phyloP scores from a whole-genome alignment of 2,888 invertebrate genomes.

The Agrilus mali region DNA sequence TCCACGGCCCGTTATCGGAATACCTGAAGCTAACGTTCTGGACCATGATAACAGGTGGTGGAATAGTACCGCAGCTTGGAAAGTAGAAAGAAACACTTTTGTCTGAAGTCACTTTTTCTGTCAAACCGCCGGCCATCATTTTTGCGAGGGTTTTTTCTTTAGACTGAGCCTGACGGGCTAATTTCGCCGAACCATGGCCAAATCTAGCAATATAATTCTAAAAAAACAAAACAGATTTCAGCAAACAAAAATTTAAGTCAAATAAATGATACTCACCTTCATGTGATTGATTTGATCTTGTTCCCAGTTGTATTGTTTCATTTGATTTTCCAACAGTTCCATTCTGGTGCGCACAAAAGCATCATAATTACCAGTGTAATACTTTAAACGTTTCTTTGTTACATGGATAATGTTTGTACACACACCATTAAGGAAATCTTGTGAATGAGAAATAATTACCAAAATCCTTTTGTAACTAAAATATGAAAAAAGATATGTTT shows the following conservation, averaged over 20 bases:
- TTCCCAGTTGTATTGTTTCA: slow-evolving; percentile 99
- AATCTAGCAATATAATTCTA: slow-evolving; percentile 97
- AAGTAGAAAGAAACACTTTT: slow-evolving; percentile 92
- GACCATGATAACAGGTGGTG: slow-evolving; percentile 99
- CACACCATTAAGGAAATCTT: slow-evolving; percentile 97
- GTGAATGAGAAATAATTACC: slow-evolving; percentile 97
- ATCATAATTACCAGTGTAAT: slow-evolving; percentile 88
- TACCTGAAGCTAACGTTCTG: slow-evolving; percentile 97
- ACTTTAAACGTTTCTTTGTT: slow-evolving; percentile 83
- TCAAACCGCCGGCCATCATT: slow-evolving; percentile 97
- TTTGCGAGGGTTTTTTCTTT: slow-evolving; percentile 99
- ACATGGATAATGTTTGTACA: slow-evolving; percentile 95
- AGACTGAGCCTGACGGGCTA: slow-evolving; percentile 97
- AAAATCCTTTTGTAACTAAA: slow-evolving; percentile 86
- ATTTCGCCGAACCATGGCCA: slow-evolving; percentile 97
- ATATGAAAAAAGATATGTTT: slow-evolving; percentile 13
- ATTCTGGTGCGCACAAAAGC: slow-evolving; percentile 86
- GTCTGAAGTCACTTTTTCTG: slow-evolving; percentile 86
- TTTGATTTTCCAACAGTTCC: slow-evolving; percentile 95
- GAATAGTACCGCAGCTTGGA: slow-evolving; percentile 88
- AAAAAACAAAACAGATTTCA: slow-evolving; percentile 14
- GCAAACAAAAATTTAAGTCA: not conserved
- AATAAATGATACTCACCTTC: slow-evolving; percentile 52
- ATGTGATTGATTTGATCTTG: slow-evolving; percentile 98
- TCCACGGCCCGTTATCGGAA: slow-evolving; percentile 71